Percentiles rank a stretch among this genome's conserved stretches.
Conservation (phyloP, 2,113 vertebrate genomes). For the Mesocricetus auratus region DNA sequence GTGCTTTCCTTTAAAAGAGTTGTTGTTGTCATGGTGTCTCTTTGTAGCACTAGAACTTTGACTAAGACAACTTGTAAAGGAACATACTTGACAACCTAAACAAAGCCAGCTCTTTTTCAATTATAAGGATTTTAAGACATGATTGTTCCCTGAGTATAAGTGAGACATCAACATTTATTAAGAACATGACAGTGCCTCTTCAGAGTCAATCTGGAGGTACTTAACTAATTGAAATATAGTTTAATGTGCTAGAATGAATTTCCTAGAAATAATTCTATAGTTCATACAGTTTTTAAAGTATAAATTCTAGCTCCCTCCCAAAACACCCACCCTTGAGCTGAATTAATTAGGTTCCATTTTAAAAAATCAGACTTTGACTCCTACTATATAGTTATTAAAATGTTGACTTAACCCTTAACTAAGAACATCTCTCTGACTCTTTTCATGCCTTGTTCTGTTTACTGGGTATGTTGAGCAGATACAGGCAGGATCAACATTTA, state of each 20-base stretch:
- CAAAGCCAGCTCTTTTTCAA: neutral
- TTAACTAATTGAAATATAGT: conserved; percentile 12
- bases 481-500: neutral
- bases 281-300: neutral
- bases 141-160: conserved; percentile 21
- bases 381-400: neutral
- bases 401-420: neutral
- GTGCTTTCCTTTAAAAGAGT: neutral
- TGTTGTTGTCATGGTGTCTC: neutral
- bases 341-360: conserved; percentile 49
- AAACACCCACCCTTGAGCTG: neutral
- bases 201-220: neutral
- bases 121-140: conserved; percentile 12
- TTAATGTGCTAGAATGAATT: conserved; percentile 38
- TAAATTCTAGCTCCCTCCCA: neutral
- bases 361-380: neutral
- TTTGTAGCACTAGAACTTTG: neutral
- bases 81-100: neutral
- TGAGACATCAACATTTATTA: conserved; percentile 18
- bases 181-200: neutral
- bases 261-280: conserved; percentile 56
- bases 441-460: neutral
- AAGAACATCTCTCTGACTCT: neutral
- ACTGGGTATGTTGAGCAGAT: neutral
- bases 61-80: neutral